Base-by-base conservation (phyloP, 2,113 vertebrate genomes). In the Pungitius pungitius region DNA sequence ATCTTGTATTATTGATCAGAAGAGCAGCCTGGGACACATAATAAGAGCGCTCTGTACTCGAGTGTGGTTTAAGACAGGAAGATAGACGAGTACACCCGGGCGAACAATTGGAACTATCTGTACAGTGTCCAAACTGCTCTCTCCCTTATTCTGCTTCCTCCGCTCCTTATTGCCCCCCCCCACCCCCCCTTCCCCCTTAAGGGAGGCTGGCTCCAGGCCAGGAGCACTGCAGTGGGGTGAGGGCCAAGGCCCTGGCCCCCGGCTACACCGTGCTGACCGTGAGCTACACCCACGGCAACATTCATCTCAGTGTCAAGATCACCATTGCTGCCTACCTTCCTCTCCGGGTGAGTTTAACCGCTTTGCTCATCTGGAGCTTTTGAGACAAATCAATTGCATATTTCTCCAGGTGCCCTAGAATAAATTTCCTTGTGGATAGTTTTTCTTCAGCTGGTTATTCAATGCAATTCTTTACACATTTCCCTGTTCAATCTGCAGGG, bases 311-410 rank as follows among this genome's bases (percentile, higher is more conserved):
- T 1, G 94, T 96, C 67, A 95, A 92, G 81, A 96, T 99, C 91
- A 93, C 94, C 71, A 93, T 99, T 1, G 95, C 95, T 2, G 95
- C 96, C n/a, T 93, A 97, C 74, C 88, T 94, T 4, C 96, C 95
- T 0, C 92, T 99, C 26, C 92, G 79, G 80, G 98, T 98, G 88
- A 96, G 95, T 70, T 57, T n/a, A 61, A 30, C 20, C 15, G 59
- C 47, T 17, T 54, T 54, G 8, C 24, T 73, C 8, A 20, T 42
- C 7, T 24, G 65, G 1, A 51, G 40, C 30, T 56, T 64, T 67
- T 45, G 4, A 67, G n/a, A 47, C 8, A 1, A 42, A 15, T 55
- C 6, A n/a, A 39, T 20, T 39, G 5, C 10, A 27, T 33, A 39
- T 52, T 73, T 71, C 43, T 69, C 6, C 18, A 61, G 20, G n/a